A percentile compares a stretch with the other conserved stretches of the same genome.
These are phyloP conservation scores for Alethe castanea DNA, from an alignment of 2,113 vertebrate species.

Conservation along the genomic window DNA sequence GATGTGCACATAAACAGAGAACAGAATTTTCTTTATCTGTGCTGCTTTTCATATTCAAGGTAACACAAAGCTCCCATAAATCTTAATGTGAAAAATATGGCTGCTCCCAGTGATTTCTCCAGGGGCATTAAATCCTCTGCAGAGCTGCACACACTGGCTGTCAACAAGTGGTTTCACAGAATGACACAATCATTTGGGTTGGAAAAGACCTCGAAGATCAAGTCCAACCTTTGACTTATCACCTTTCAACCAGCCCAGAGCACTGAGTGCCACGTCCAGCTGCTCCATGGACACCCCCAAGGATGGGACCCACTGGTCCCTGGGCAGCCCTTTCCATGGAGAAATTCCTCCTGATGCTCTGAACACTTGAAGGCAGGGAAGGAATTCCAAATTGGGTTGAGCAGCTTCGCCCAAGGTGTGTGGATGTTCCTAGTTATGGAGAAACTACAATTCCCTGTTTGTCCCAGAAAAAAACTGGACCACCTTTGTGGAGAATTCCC, in stretches of 20 bases:
- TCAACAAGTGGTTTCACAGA: not conserved
- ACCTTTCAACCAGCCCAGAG: not conserved
- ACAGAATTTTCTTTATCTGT: not conserved
- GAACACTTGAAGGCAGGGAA: not conserved
- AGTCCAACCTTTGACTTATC: not conserved
- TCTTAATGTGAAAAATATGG: not conserved
- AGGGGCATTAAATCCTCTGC: not conserved
- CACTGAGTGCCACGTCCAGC: accelerated
- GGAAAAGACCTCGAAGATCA: not conserved
- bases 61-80: not conserved
- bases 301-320: not conserved
- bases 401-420: not conserved
- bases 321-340: not conserved
- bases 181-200: not conserved
- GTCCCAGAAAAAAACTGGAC: not conserved
- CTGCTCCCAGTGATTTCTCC: not conserved
- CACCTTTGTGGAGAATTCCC: not conserved
- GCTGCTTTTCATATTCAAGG: constrained; percentile 8
- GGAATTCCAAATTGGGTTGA: not conserved
- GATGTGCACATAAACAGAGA: constrained; percentile 12
- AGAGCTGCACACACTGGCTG: not conserved
- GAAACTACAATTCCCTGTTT: not conserved
- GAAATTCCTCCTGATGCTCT: not conserved
- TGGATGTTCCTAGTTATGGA: accelerated
- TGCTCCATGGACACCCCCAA: not conserved